These are phyloP conservation scores for Pharmacophagus antenor DNA, from an alignment of 2,888 invertebrate genomes.

Conservation along the genomic window DNA sequence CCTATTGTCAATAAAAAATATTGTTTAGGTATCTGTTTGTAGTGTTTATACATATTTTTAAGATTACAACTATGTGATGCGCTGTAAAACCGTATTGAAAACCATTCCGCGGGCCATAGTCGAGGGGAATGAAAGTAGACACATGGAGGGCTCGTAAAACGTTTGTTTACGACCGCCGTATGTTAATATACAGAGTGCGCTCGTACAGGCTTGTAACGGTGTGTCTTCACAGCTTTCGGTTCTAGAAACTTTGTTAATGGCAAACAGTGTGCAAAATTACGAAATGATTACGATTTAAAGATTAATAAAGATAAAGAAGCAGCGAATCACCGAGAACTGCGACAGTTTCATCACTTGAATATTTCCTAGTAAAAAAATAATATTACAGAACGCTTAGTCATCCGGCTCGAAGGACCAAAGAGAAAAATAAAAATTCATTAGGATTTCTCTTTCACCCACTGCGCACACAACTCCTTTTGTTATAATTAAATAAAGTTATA, in stretches of 20 bases:
- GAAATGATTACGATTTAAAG: too few relatives aligned
- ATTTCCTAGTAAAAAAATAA: too few relatives aligned
- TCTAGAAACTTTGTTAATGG: not conserved
- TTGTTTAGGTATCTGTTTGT: not conserved
- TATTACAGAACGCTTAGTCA: too few relatives aligned
- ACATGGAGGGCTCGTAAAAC: constrained; percentile 15
- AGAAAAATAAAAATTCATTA: too few relatives aligned
- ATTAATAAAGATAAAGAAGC: too few relatives aligned
- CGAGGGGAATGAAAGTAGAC: constrained; percentile 4
- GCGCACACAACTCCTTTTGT: too few relatives aligned
- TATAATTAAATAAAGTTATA: too few relatives aligned
- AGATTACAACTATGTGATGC: constrained; percentile 1
- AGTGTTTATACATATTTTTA: not conserved
- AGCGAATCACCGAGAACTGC: too few relatives aligned
- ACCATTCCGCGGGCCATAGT: not conserved
- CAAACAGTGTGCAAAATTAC: not conserved
- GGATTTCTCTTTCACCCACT: too few relatives aligned
- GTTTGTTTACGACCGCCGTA: constrained; percentile 3
- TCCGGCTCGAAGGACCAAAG: too few relatives aligned
- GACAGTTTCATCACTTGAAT: too few relatives aligned
- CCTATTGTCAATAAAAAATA: too few relatives aligned
- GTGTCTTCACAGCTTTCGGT: not conserved
- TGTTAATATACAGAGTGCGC: not conserved
- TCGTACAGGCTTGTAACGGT: constrained; percentile 1
- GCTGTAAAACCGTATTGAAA: constrained; percentile 2